Conservation (phyloP, 2,888 invertebrate genomes). For the Philhelius pedissequus region DNA sequence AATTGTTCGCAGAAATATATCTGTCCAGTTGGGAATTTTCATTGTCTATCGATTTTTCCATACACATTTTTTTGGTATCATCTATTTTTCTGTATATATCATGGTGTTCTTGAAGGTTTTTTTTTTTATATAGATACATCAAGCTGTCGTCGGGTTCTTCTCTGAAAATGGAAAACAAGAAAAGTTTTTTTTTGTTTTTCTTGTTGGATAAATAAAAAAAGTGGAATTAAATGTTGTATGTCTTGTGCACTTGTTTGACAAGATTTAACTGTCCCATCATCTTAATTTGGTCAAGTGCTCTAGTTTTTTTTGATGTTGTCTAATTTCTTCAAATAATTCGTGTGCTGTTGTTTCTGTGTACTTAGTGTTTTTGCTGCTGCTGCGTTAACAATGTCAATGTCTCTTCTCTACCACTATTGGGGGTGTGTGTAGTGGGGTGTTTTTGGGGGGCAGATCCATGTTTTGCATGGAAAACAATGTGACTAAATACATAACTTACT, state of each 20-base stretch:
- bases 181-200: conserved; percentile 3
- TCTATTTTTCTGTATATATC: conserved; percentile 67
- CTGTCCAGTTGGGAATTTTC: conserved; percentile 31
- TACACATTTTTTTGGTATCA: conserved; percentile 70
- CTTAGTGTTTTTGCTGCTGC: conserved; percentile 30
- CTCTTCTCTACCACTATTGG: conserved; percentile 13
- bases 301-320: conserved; percentile 29
- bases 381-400: conserved; percentile 66
- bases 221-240: conserved; percentile 29
- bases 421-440: not conserved
- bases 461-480: conserved; percentile 43
- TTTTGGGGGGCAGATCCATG: not conserved
- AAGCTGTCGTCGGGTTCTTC: not conserved
- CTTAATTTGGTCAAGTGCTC: conserved; percentile 65
- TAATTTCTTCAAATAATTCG: conserved; percentile 10
- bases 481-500: conserved; percentile 51
- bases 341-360: conserved; percentile 55
- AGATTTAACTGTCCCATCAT: conserved; percentile 39
- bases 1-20: not conserved
- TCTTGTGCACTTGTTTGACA: conserved; percentile 57
- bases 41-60: conserved; percentile 76
- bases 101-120: conserved; percentile 60
- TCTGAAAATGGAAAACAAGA: conserved; percentile 40
- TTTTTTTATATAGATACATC: conserved; percentile 41
- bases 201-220: conserved; percentile 12